phyloP scores from a whole-genome alignment of 2,113 vertebrate species.

The Syrrhaptes paradoxus region DNA sequence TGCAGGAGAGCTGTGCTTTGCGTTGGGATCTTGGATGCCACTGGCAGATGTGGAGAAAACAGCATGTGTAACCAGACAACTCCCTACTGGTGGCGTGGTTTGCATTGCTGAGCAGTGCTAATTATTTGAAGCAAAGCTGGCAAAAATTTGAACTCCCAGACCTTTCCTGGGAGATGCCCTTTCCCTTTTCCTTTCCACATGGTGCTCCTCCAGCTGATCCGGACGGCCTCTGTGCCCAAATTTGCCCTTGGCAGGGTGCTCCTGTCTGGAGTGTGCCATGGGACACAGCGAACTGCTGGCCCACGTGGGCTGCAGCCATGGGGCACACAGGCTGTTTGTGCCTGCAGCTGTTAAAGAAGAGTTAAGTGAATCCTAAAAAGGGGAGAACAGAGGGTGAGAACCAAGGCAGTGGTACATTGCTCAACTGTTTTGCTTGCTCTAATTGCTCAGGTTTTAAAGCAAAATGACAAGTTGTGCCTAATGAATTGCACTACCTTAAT shows the following conservation, averaged over 20 bases:
- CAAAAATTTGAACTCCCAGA: not conserved
- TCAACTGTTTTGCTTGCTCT: not conserved
- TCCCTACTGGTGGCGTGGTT: not conserved
- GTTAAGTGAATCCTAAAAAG: not conserved
- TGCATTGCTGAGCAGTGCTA: not conserved
- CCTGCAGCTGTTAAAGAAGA: not conserved
- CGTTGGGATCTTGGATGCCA: constrained; percentile 17
- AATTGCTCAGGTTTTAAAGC: not conserved
- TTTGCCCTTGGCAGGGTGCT: accelerated
- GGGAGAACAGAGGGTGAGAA: not conserved
- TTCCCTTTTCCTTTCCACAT: not conserved
- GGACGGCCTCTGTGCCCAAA: not conserved
- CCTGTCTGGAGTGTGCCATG: accelerated
- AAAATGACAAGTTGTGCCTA: not conserved
- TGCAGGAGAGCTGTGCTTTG: not conserved
- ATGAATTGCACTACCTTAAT: not conserved
- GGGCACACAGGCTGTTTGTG: not conserved
- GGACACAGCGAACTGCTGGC: not conserved
- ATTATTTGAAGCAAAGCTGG: not conserved
- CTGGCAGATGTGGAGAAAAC: constrained; percentile 38
- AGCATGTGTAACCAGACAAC: not conserved
- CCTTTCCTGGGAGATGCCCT: not conserved
- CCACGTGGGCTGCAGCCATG: not conserved
- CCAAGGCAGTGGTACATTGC: not conserved
- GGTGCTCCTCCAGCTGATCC: not conserved